Conservation (phyloP, 2,797 vertebrate genomes). For the Hippoglossus hippoglossus region DNA sequence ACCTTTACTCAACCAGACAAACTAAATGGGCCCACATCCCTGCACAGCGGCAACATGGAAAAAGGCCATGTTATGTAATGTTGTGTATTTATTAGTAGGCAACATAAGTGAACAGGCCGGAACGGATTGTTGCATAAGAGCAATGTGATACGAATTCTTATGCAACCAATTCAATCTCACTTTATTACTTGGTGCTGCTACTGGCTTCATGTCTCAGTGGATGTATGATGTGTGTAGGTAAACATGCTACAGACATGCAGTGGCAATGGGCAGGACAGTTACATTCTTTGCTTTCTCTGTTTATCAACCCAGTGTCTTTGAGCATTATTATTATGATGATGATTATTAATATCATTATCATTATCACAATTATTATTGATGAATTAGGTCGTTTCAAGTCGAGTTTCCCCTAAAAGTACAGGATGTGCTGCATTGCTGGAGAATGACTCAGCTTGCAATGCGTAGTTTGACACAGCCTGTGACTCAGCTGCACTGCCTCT, state of each 20-base stretch:
- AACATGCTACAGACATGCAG: background rate
- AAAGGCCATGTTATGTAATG: constrained; percentile 52
- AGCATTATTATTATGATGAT: too few species aligned
- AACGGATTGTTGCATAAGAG: constrained; percentile 60
- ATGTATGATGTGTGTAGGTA: constrained; percentile 14
- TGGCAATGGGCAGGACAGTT: background rate
- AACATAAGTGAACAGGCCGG: constrained; percentile 13
- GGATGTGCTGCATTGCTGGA: constrained; percentile 64
- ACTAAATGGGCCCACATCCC: constrained; percentile 15
- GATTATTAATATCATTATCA: too few species aligned
- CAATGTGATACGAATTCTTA: constrained; percentile 33
- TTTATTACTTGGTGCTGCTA: constrained; percentile 2
- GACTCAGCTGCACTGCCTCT: constrained; percentile 69
- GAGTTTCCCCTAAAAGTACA: constrained; percentile 26
- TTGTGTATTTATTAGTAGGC: constrained; percentile 26
- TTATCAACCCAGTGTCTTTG: too few species aligned
- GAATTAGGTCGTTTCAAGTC: constrained; percentile 12
- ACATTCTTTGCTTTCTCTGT: too few species aligned
- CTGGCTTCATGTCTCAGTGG: background rate
- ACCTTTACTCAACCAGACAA: background rate
- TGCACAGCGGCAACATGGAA: background rate
- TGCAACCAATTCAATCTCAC: constrained; percentile 23
- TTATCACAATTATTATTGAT: background rate
- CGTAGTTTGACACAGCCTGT: constrained; percentile 60
- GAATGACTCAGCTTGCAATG: constrained; percentile 75